phyloP scores from a whole-genome alignment of 37 sponge, comb jelly and placozoan species.

The Petrosia ficiformis region DNA sequence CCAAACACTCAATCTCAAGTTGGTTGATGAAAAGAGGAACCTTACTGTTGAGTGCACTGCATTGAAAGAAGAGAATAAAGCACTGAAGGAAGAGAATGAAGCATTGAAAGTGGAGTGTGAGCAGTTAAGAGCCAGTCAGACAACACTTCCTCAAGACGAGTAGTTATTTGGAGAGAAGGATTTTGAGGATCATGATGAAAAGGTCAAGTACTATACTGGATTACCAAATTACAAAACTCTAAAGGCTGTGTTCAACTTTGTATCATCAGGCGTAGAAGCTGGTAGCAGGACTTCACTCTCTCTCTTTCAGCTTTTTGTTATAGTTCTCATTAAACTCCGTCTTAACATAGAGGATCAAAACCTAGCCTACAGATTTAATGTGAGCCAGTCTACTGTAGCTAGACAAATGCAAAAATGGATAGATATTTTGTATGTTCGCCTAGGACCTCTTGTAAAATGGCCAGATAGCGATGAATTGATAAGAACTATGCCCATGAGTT shows the following conservation, averaged over 20 bases:
- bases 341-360: conserved; percentile 25
- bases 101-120: too few species aligned
- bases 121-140: too few species aligned
- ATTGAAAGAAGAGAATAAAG: too few species aligned
- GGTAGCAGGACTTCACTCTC: not conserved
- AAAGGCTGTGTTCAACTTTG: conserved; percentile 13
- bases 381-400: conserved; percentile 13
- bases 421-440: conserved; percentile 16
- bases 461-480: conserved; percentile 24
- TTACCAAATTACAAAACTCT: conserved; percentile 15
- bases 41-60: too few species aligned
- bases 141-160: too few species aligned
- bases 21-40: too few species aligned
- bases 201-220: conserved; percentile 38
- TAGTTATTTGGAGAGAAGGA: too few species aligned
- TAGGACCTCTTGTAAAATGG: conserved; percentile 30
- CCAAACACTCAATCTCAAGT: conserved; percentile 26
- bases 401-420: conserved; percentile 32
- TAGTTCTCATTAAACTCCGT: conserved; percentile 29
- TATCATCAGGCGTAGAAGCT: not conserved
- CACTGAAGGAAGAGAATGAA: too few species aligned
- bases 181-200: conserved; percentile 11
- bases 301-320: conserved; percentile 37
- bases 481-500: conserved; percentile 16
- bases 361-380: conserved; percentile 7